A percentile compares a stretch with the other conserved stretches of the same genome.
Conservation (phyloP, 2,113 vertebrate species). For the Uria aalge region DNA sequence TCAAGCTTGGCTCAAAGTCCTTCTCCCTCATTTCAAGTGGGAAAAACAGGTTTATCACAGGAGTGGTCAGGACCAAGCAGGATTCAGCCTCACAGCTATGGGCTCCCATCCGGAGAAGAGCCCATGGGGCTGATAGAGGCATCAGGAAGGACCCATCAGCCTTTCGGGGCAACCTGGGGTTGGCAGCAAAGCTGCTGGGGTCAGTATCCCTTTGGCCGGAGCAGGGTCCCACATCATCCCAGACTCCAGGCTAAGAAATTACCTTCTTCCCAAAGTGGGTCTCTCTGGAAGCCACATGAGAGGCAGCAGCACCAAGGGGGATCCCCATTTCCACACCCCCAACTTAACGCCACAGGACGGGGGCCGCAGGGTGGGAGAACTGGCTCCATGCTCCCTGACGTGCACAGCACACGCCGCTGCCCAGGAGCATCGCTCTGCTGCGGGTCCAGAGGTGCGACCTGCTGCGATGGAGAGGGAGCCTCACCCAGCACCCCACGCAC, state of each 20-base stretch:
- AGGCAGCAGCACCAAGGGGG: neutral
- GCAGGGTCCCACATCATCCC: neutral
- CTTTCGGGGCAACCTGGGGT: neutral
- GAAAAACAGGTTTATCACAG: neutral
- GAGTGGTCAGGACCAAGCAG: neutral
- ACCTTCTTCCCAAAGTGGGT: neutral
- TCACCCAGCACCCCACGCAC: neutral
- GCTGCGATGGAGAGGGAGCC: neutral
- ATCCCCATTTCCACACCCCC: neutral
- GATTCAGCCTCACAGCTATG: neutral
- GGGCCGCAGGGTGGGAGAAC: fast-evolving
- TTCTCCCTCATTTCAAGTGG: neutral
- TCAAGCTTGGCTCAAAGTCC: neutral
- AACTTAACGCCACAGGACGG: fast-evolving
- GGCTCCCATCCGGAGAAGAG: neutral
- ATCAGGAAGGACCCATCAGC: neutral
- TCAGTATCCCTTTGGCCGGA: neutral
- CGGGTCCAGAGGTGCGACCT: neutral
- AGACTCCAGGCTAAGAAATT: neutral
- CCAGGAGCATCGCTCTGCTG: fast-evolving
- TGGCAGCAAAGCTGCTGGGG: neutral
- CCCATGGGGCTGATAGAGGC: neutral
- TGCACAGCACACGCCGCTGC: fast-evolving
- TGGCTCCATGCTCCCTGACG: fast-evolving
- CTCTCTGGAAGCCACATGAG: fast-evolving